These are phyloP conservation scores for Microctenopoma lineatum DNA, from an alignment of 2,797 vertebrate species.

Conservation along the genomic window DNA sequence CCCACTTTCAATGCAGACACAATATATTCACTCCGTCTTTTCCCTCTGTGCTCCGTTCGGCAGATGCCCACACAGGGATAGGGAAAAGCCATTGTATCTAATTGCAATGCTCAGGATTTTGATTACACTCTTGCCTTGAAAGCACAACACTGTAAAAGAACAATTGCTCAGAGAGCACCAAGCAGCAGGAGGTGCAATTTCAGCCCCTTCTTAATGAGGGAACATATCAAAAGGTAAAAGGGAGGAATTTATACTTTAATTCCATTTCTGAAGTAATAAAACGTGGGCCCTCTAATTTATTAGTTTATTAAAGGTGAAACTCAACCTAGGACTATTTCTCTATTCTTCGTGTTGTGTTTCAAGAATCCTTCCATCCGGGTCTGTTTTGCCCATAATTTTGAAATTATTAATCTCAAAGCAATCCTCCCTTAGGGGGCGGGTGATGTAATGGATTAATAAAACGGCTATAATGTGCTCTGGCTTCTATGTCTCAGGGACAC, in stretches of 20 bases:
- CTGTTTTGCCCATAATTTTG: constrained; percentile 72
- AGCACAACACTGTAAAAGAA: constrained; percentile 84
- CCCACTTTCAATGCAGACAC: constrained; percentile 71
- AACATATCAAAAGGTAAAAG: constrained; percentile 83
- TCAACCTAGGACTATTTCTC: constrained; percentile 58
- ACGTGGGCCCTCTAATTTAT: constrained; percentile 71
- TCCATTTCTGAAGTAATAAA: constrained; percentile 81
- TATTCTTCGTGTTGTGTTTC: constrained; percentile 56
- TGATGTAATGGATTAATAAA: constrained; percentile 87
- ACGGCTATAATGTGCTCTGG: constrained; percentile 72
- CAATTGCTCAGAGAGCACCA: constrained; percentile 82
- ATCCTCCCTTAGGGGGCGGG: constrained; percentile 68
- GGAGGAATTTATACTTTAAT: constrained; percentile 84
- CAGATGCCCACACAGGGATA: constrained; percentile 81
- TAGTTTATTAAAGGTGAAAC: constrained; percentile 80
- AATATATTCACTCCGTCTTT: constrained; percentile 71
- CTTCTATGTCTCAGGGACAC: constrained; percentile 68
- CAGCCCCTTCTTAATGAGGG: constrained; percentile 80
- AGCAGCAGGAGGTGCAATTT: constrained; percentile 83
- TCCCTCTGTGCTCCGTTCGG: constrained; percentile 69
- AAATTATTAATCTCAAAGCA: constrained; percentile 76
- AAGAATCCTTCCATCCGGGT: constrained; percentile 57
- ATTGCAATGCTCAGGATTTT: constrained; percentile 83
- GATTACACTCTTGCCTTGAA: constrained; percentile 83
- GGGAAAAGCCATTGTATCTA: constrained; percentile 82